Percentiles rank a stretch among this genome's conserved stretches.
Conservation (phyloP, 2,888 invertebrate genomes). For the Sinopyrophorus schimmeli region DNA sequence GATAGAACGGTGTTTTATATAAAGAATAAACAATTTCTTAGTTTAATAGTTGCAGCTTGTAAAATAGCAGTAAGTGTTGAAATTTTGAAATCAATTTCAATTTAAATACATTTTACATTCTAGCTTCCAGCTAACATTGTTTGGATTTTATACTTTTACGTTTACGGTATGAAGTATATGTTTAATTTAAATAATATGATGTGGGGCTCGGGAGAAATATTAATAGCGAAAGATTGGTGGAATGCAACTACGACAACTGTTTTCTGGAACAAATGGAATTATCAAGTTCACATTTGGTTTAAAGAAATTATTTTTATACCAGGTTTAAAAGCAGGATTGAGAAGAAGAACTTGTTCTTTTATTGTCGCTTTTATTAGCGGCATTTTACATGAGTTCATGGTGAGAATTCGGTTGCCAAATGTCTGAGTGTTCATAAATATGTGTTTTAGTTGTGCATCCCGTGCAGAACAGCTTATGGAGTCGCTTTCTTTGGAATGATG, state of each 20-base stretch:
- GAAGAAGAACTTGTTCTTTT: not conserved
- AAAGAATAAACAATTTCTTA: not conserved
- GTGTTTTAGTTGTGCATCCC: constrained; percentile 3
- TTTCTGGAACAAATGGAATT: constrained; percentile 23
- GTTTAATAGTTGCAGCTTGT: not conserved
- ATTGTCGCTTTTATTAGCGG: constrained; percentile 10
- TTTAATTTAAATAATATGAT: not conserved
- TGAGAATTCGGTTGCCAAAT: too few relatives aligned
- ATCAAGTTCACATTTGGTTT: constrained; percentile 11
- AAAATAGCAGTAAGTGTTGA: constrained; percentile 9
- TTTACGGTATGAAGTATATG: constrained; percentile 3
- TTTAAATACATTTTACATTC: constrained; percentile 3
- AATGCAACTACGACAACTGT: constrained; percentile 5
- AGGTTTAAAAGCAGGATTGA: constrained; percentile 6
- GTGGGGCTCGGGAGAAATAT: constrained; percentile 2
- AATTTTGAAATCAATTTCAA: too few relatives aligned
- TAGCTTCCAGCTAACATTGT: constrained; percentile 8
- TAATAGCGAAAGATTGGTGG: constrained; percentile 16
- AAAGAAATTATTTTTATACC: constrained; percentile 12
- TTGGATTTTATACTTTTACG: constrained; percentile 11
- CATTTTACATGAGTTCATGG: constrained; percentile 18
- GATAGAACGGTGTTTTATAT: not conserved
- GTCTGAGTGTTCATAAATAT: too few relatives aligned
- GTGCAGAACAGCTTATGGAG: constrained; percentile 14
- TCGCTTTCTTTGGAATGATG: constrained; percentile 8